phyloP scores from a whole-genome alignment of 2,113 vertebrate genomes.

The Balaeniceps rex region DNA sequence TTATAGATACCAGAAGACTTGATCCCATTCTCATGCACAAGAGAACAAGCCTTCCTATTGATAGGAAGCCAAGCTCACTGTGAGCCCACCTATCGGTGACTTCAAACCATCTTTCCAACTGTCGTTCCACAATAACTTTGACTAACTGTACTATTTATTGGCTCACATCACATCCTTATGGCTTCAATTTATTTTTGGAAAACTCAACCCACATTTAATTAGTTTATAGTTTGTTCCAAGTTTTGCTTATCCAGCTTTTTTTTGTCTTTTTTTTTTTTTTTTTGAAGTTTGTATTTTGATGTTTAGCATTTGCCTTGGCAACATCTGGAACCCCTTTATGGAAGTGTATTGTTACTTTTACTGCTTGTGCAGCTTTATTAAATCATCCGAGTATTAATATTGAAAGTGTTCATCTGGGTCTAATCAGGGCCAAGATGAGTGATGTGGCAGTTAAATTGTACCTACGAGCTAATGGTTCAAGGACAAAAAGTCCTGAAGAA shows the following conservation, averaged over 20 bases:
- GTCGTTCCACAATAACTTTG: slow-evolving; percentile 73
- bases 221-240: slow-evolving; percentile 76
- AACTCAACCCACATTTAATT: slow-evolving; percentile 77
- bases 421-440: slow-evolving; percentile 78
- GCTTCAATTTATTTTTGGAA: slow-evolving; percentile 86
- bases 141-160: slow-evolving; percentile 76
- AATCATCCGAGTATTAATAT: slow-evolving; percentile 71
- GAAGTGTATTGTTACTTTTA: slow-evolving; percentile 73
- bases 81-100: slow-evolving; percentile 43
- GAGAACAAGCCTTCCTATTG: slow-evolving; percentile 33
- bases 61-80: slow-evolving; percentile 25
- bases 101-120: slow-evolving; percentile 35
- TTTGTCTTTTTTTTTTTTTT: not conserved
- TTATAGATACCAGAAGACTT: slow-evolving; percentile 4
- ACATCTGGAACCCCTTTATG: slow-evolving; percentile 79
- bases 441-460: slow-evolving; percentile 72
- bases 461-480: slow-evolving; percentile 46
- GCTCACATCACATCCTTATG: slow-evolving; percentile 76
- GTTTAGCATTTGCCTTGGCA: slow-evolving; percentile 74
- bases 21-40: not conserved
- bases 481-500: slow-evolving; percentile 44
- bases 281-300: slow-evolving; percentile 74
- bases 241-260: slow-evolving; percentile 71
- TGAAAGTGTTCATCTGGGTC: slow-evolving; percentile 77
- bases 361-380: slow-evolving; percentile 76